Conservation (phyloP, 2,888 invertebrate genomes). For the Trisateles emortualis region DNA sequence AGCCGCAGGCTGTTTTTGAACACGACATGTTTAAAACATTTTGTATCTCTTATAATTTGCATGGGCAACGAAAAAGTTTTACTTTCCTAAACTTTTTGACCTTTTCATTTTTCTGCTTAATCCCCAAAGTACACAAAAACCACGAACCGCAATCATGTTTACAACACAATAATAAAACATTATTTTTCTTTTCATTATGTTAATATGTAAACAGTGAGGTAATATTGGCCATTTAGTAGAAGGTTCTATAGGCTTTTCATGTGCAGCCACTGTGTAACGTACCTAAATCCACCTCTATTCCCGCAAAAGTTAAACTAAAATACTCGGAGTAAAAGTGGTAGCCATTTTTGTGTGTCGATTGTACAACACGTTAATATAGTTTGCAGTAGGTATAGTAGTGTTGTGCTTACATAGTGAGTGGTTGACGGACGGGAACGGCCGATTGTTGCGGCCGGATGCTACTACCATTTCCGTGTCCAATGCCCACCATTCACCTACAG, state of each 20-base stretch:
- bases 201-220: slow-evolving; percentile 16
- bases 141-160: slow-evolving; percentile 29
- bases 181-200: slow-evolving; percentile 23
- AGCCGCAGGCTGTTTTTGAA: slow-evolving; percentile 12
- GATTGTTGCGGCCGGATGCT: slow-evolving; percentile 80
- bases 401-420: slow-evolving; percentile 47
- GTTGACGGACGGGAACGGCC: slow-evolving; percentile 46
- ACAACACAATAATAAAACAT: slow-evolving; percentile 36
- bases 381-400: slow-evolving; percentile 17
- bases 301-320: background rate
- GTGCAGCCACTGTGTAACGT: slow-evolving; percentile 8
- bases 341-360: background rate
- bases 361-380: slow-evolving; percentile 4
- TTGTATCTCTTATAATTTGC: slow-evolving; percentile 26
- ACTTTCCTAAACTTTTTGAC: slow-evolving; percentile 34
- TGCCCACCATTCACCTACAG: slow-evolving; percentile 65
- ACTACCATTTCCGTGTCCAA: slow-evolving; percentile 74
- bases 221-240: slow-evolving; percentile 3
- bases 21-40: slow-evolving; percentile 18
- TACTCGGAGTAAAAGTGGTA: background rate
- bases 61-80: slow-evolving; percentile 30
- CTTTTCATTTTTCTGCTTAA: slow-evolving; percentile 31
- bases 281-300: background rate
- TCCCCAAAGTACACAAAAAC: slow-evolving; percentile 39
- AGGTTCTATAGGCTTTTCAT: slow-evolving; percentile 26